Conservation (phyloP, 2,797 vertebrate species). For the Sebastes vulpes region DNA sequence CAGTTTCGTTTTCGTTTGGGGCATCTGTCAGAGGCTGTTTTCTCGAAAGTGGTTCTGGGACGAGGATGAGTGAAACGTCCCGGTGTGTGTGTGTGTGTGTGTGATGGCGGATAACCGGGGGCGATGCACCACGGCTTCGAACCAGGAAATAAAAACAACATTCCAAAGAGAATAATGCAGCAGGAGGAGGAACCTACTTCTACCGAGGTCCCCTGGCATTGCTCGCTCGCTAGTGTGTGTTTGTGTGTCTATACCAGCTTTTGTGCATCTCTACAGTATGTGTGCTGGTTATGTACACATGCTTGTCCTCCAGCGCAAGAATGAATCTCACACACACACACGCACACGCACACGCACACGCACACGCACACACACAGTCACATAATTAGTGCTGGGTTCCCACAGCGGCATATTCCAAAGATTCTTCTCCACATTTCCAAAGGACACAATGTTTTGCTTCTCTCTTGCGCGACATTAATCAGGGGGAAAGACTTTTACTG, state of each 20-base stretch:
- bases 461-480: slow-evolving; percentile 59
- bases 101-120: slow-evolving; percentile 53
- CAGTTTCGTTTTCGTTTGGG: slow-evolving; percentile 61
- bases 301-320: slow-evolving; percentile 66
- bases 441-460: slow-evolving; percentile 69
- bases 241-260: slow-evolving; percentile 33
- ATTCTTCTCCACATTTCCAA: slow-evolving; percentile 61
- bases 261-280: slow-evolving; percentile 39
- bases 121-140: slow-evolving; percentile 55
- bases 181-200: slow-evolving; percentile 78
- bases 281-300: slow-evolving; percentile 66
- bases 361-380: slow-evolving; percentile 32
- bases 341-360: slow-evolving; percentile 36
- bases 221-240: slow-evolving; percentile 28
- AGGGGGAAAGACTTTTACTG: slow-evolving; percentile 40
- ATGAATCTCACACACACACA: slow-evolving; percentile 55
- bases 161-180: slow-evolving; percentile 84
- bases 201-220: slow-evolving; percentile 67
- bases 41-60: slow-evolving; percentile 70
- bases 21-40: slow-evolving; percentile 75
- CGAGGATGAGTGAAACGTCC: slow-evolving; percentile 48
- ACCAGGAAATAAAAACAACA: slow-evolving; percentile 81
- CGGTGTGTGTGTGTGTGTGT: not conserved
- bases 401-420: slow-evolving; percentile 58
- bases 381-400: slow-evolving; percentile 68